Percentiles rank a stretch among this genome's conserved stretches.
Evolutionary conservation across 2,113 vertebrate species (phyloP).

Genomic region (Apus apus): DNA sequence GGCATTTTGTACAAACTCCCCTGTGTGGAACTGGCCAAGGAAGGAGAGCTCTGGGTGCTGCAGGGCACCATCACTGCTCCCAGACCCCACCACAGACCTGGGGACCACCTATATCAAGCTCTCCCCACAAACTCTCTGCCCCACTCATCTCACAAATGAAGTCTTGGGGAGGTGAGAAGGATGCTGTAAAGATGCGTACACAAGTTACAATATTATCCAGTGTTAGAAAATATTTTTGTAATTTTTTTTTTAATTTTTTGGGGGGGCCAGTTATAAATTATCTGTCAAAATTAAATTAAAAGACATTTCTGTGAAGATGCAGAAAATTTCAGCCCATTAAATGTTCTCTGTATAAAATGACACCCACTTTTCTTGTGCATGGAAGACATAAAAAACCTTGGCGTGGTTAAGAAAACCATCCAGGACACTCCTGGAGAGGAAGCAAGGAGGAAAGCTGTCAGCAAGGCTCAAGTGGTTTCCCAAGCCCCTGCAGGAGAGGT

Average conservation of each 20-base stretch:
- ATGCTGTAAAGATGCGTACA: background rate
- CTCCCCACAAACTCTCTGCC: background rate
- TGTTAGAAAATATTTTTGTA: background rate
- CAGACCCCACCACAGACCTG: background rate
- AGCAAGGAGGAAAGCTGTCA: background rate
- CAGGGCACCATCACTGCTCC: rapidly evolving
- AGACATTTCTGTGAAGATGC: background rate
- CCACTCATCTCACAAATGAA: background rate
- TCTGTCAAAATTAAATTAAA: background rate
- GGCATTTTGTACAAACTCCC: background rate
- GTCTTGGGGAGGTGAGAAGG: background rate
- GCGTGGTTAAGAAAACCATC: background rate
- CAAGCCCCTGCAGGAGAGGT: background rate
- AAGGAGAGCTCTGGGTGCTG: background rate
- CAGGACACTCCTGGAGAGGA: background rate
- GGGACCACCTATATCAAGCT: background rate
- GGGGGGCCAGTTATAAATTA: background rate
- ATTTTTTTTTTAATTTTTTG: too few relatives aligned
- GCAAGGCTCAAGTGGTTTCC: background rate
- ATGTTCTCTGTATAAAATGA: background rate
- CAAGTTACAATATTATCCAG: background rate
- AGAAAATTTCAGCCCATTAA: background rate
- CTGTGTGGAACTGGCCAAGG: background rate
- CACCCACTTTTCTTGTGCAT: background rate
- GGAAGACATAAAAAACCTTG: background rate